Base-by-base conservation (phyloP, 2,797 vertebrate genomes). In the Alosa sapidissima region DNA sequence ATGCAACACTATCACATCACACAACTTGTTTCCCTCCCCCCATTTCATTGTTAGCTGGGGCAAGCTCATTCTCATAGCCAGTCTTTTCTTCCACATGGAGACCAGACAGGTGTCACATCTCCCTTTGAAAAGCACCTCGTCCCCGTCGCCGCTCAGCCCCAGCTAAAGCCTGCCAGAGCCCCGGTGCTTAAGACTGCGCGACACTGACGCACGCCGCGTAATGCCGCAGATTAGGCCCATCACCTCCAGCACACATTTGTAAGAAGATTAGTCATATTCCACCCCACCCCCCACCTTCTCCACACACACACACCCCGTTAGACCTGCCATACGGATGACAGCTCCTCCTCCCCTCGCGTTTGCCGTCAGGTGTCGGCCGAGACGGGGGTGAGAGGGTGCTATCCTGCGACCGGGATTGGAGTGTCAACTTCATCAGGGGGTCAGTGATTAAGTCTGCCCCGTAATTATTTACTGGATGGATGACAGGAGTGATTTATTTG, bases 221-320 rank as follows among this genome's bases (percentile, higher is more conserved):
- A 90, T 87, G 81, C 84, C 84, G 62, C 85, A 86, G 88, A 83
- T 87, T 84, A 85, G 84, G 84, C 72, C 84, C 82, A 84, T 85
- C 83, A 85, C 84, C 81, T 86, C 83, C 82, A 85, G 83, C 85
- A 84, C 58, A 82, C 58, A 82, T 83, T 14, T 81, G 82, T 89
- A 88, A 89, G 87, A 19, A 89, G 88, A 89, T 88, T 89, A 89
- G 83, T 84, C 60, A 58, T 82, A 54, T 62, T 21, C 54, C 54
- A 19, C 16, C 49, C 33, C 82, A 83, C 65, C 28, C 65, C 36
- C 14, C 83, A 55, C 54, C 54, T 5, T 4, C 54, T 3, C 2
- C 41, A 41, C 41, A 41, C 41, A 41, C 41, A 41, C 41, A 41
- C 41, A 41, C 41, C 7, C 3, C 41, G n/a, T 78, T 36, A 72